A percentile compares a stretch with the other conserved stretches of the same genome.
These are phyloP conservation scores for Schizaphis graminum DNA, from an alignment of 2,888 invertebrate species.

Conservation along the genomic window DNA sequence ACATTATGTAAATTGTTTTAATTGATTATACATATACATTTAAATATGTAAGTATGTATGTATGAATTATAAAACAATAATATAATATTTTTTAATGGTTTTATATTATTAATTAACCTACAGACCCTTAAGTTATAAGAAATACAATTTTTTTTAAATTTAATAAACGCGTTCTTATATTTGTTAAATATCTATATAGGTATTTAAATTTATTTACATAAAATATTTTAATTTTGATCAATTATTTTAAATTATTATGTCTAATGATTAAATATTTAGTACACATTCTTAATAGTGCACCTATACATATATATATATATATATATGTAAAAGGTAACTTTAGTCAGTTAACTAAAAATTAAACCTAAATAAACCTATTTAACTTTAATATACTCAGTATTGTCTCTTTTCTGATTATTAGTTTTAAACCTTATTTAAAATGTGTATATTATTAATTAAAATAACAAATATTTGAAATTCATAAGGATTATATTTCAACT, in stretches of 20 bases:
- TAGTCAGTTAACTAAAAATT: background rate
- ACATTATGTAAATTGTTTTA: background rate
- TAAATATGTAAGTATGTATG: too few relatives aligned
- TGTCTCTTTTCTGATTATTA: background rate
- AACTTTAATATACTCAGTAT: background rate
- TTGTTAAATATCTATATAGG: background rate
- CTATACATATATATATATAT: background rate
- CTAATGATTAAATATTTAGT: background rate
- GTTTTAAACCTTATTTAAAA: background rate
- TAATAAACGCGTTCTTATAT: background rate
- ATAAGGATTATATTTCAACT: background rate
- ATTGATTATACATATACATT: background rate
- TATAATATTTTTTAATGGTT: background rate
- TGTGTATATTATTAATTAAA: background rate
- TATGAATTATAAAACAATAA: background rate
- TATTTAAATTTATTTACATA: background rate
- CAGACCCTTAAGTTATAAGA: background rate
- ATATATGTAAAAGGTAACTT: background rate
- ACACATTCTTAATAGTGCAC: background rate
- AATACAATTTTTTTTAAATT: background rate
- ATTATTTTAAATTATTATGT: background rate
- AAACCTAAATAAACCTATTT: background rate
- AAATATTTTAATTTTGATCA: background rate
- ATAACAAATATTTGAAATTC: background rate
- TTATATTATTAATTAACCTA: background rate